Evolutionary conservation across 2,888 invertebrate species (phyloP).

Genomic region (Mycalesis mineus): DNA sequence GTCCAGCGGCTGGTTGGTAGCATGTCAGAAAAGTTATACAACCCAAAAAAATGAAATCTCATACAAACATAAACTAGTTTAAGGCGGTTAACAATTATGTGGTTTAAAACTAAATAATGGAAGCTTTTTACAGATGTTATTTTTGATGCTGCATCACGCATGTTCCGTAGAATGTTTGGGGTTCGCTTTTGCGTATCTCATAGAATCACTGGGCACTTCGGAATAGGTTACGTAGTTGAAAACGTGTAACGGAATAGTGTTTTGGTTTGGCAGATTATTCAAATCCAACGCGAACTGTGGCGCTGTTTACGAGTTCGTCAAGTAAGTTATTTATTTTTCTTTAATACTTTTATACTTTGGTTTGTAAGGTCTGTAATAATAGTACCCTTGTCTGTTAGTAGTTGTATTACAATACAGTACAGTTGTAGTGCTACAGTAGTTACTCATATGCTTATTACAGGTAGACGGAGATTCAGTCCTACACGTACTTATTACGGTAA

Average conservation of each 20-base stretch:
- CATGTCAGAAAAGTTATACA: no score
- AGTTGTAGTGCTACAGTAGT: no score
- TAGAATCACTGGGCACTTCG: not conserved
- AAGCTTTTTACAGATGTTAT: slow-evolving; percentile 1
- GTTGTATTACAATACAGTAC: no score
- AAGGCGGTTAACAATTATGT: no score
- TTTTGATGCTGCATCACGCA: slow-evolving; percentile 5
- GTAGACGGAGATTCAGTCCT: no score
- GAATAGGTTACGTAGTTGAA: not conserved
- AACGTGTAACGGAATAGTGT: not conserved
- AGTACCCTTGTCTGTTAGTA: no score
- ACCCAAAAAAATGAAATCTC: no score
- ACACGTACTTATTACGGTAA: no score
- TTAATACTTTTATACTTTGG: not conserved
- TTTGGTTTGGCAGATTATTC: not conserved
- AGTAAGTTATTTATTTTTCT: not conserved
- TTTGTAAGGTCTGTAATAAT: no score
- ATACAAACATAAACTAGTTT: no score
- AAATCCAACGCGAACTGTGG: not conserved
- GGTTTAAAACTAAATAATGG: not conserved
- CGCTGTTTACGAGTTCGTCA: not conserved
- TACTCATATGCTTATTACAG: no score
- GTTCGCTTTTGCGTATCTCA: not conserved
- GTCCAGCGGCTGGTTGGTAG: no score
- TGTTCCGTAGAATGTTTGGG: slow-evolving; percentile 1